Evolutionary conservation across 53 echinoderm and acorn worm species (phyloP), one percentile per base, ranked within the genome.

Genomic region (Henricia sp.): DNA sequence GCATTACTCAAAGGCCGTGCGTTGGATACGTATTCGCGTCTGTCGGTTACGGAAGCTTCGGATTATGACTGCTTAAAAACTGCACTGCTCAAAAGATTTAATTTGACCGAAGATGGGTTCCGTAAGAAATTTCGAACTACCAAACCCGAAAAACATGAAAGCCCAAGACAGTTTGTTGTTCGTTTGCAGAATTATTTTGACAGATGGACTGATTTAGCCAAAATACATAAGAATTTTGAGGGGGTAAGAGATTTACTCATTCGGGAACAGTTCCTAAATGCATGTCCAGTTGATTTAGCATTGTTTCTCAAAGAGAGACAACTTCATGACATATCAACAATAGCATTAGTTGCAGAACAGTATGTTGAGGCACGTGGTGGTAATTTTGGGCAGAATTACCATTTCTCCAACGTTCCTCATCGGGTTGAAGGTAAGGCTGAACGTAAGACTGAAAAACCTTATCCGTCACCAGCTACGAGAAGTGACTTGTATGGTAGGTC

Each of bases 221-320:
- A 77, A 25, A 54, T 77, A 59, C 32, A 48, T 3, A 46, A 8
- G 8, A 19, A 29, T 13, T 77, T 77, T 56, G 39, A 77, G 3
- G 30, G 37, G 3, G 12, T 59, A 6, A 52, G 37, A 33, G 77
- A 77, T 55, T 30, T 77, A 17, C 3, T 77, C 2, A 16, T 77
- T 4, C 6, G 55, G 28, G 60, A 77, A 28, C 77, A 59, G 4
- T 77, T 77, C 58, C 21, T 58, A 13, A 29, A 54, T 34, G 52
- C 35, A 2, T 77, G 58, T 77, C 33, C 32, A 5, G 37, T 52
- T 26, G 77, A 77, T 29, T 32, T 56, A n/a, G 2, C 34, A 36
- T 52, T 37, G 52, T 77, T 77, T 24, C n/a, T 77, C 32, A 77
- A 56, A 33, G 77, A 77, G 28, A 54, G 77, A 13, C 13, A 77